A percentile compares a stretch with the other conserved stretches of the same genome.
These are phyloP conservation scores for Podargus strigoides DNA, from an alignment of 2,797 vertebrate species.

Conservation along the genomic window DNA sequence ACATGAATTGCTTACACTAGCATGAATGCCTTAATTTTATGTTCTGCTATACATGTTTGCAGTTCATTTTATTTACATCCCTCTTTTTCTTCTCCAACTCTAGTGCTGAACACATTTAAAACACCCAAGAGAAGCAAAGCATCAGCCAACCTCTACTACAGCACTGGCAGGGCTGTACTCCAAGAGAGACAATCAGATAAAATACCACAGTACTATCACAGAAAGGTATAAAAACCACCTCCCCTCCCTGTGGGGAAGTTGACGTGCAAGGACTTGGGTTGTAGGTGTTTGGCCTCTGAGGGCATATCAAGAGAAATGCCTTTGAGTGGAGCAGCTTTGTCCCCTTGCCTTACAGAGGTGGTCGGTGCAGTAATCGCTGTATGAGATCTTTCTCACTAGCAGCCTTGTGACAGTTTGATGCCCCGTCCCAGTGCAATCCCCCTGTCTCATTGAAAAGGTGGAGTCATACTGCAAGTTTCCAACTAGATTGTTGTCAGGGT, in stretches of 20 bases:
- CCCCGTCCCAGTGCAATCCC: neutral
- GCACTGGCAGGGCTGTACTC: neutral
- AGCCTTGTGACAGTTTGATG: neutral
- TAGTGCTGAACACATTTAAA: neutral
- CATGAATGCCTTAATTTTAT: neutral
- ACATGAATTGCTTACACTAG: neutral
- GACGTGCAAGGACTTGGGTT: neutral
- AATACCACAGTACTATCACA: neutral
- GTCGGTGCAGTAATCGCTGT: neutral
- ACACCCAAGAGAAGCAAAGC: neutral
- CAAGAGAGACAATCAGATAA: rapidly evolving
- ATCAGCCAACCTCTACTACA: neutral
- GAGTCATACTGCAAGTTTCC: neutral
- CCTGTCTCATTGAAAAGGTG: neutral
- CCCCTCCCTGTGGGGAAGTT: rapidly evolving
- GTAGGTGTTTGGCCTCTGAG: neutral
- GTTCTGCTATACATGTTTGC: neutral
- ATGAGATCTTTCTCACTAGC: neutral
- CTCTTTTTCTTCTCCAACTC: neutral
- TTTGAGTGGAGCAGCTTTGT: neutral
- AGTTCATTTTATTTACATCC: neutral
- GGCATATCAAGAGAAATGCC: neutral
- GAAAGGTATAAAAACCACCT: neutral
- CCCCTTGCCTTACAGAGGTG: neutral
- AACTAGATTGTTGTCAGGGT: neutral